Base-by-base conservation (phyloP, 2,113 vertebrate genomes). In the Chaetodon auriga region DNA sequence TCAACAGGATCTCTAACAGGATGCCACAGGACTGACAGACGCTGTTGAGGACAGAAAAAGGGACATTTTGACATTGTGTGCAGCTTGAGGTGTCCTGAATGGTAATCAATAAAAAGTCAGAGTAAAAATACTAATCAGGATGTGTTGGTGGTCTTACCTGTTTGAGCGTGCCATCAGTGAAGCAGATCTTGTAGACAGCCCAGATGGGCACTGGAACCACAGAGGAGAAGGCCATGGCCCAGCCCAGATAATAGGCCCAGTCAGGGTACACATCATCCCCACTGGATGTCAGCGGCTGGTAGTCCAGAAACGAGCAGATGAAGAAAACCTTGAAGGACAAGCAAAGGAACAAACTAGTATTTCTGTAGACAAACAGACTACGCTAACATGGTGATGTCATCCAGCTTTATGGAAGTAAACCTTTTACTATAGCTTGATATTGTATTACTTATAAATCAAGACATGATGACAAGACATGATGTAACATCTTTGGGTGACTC, bases 171-270 rank as follows among this genome's bases (percentile, higher is more conserved):
- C 80, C 90, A 62, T 85, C 49, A 16, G 54, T 78, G 46, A 73
- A 14, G 66, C 7, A 86, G 60, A 94, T 55, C 46, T 41, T 74
- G 8, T 7, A 7, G 15, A 92, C 7, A 36, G 75, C 80, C 54
- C 76, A 91, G 14, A 90, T 55, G 18, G 93, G 93, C 16, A 90
- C 46, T 49, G 78, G 7, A 35, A 90, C 12, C 9, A 91, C 64
- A n/a, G 87, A 90, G 58, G 90, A 90, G 0, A 91, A 57, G 15
- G 89, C 73, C 15, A 94, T 78, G 64, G 65, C 30, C 87, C 83
- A 92, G 54, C 91, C 93, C 19, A 93, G 61, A n/a, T 13, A 1
- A 46, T 93, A 88, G 3, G 87, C 82, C 91, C 93, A 94, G 58
- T 41, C 35, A 18, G 93, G 92, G 75, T 86, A 93, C 58, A 69